phyloP scores from a whole-genome alignment of 2,888 invertebrate species.

The Microctonus hyperodae region DNA sequence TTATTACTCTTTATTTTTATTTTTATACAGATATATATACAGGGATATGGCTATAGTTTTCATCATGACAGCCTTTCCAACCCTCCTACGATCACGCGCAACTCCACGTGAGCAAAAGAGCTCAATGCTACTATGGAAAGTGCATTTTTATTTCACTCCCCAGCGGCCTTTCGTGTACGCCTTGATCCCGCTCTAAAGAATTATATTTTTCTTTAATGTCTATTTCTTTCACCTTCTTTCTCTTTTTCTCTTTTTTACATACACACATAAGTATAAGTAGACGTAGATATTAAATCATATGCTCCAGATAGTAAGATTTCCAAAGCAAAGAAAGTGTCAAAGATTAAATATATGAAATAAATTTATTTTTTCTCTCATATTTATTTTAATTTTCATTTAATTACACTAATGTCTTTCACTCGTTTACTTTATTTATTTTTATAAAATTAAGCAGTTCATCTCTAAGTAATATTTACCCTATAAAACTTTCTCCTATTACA shows the following conservation, averaged over 20 bases:
- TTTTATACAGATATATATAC: neutral
- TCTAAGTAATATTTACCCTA: neutral
- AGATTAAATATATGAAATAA: neutral
- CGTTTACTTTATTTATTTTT: no score
- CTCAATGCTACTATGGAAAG: constrained; percentile 48
- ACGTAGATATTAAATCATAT: neutral
- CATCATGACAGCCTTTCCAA: constrained; percentile 28
- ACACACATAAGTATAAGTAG: neutral
- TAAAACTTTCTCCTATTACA: neutral
- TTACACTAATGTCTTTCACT: neutral
- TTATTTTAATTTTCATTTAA: neutral
- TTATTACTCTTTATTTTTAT: no score
- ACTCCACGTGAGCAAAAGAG: constrained; percentile 50
- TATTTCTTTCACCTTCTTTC: neutral
- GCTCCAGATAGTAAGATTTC: constrained; percentile 19
- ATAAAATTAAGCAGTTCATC: no score
- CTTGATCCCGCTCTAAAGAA: constrained; percentile 28
- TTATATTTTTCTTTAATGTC: constrained; percentile 14
- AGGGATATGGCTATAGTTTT: constrained; percentile 11
- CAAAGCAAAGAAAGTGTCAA: constrained; percentile 7
- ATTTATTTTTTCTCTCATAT: neutral
- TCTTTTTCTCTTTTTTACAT: neutral
- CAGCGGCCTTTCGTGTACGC: constrained; percentile 27
- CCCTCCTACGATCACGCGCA: constrained; percentile 60
- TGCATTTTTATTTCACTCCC: constrained; percentile 38